Conservation (phyloP, 2,797 vertebrate genomes). For the Amblyraja radiata region DNA sequence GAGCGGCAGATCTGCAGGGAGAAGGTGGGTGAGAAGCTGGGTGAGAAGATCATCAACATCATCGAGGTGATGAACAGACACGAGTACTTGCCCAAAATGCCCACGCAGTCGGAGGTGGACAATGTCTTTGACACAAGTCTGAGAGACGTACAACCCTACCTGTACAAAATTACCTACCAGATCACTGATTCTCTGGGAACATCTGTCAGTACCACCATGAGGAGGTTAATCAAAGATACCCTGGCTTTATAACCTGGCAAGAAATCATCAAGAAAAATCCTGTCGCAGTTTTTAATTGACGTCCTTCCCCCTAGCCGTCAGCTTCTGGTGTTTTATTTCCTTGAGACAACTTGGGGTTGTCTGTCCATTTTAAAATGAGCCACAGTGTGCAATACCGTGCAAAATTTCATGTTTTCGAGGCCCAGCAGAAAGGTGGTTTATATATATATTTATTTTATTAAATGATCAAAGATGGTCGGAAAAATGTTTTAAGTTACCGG, state of each 20-base stretch:
- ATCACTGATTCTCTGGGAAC: conserved; percentile 90
- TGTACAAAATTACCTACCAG: conserved; percentile 93
- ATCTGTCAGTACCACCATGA: conserved; percentile 94
- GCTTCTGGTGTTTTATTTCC: background rate
- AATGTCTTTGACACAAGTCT: conserved; percentile 94
- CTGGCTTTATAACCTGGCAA: conserved; percentile 69
- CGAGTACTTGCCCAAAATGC: conserved; percentile 97
- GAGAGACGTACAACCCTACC: conserved; percentile 93
- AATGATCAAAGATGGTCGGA: background rate
- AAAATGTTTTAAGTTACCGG: background rate
- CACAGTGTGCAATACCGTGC: background rate
- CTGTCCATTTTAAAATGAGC: background rate
- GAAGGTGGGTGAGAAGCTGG: conserved; percentile 95
- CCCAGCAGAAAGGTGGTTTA: background rate
- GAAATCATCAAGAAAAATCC: background rate
- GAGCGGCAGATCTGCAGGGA: conserved; percentile 96
- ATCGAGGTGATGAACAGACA: conserved; percentile 97
- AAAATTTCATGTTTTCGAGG: background rate
- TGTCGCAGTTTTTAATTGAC: background rate
- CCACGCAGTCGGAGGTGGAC: conserved; percentile 95
- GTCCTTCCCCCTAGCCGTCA: background rate
- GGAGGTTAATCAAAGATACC: conserved; percentile 93
- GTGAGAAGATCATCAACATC: conserved; percentile 93
- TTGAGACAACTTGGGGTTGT: background rate
- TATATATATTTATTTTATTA: background rate